Conservation (phyloP, 2,113 vertebrate species). For the Callipepla californica region DNA sequence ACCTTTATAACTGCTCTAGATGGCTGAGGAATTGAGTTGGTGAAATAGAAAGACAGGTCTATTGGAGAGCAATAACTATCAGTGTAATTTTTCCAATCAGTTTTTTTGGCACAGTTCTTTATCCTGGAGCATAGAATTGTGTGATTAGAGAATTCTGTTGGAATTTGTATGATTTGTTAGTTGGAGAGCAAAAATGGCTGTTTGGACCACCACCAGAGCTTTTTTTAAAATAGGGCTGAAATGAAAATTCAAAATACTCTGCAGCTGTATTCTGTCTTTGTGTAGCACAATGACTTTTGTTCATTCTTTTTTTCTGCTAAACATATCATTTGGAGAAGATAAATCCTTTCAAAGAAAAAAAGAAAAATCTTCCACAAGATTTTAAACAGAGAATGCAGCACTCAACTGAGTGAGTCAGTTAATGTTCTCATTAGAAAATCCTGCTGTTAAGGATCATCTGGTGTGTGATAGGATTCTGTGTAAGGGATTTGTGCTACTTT, state of each 20-base stretch:
- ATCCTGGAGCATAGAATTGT: background rate
- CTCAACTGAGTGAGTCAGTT: background rate
- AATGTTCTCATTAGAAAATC: slow-evolving; percentile 48
- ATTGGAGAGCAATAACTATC: background rate
- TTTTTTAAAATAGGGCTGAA: background rate
- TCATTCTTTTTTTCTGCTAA: background rate
- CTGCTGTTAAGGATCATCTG: slow-evolving; percentile 30
- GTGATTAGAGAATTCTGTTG: background rate
- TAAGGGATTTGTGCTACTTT: slow-evolving; percentile 28
- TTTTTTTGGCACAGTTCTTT: background rate
- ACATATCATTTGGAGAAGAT: background rate
- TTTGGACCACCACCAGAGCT: background rate
- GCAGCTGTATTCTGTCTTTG: background rate
- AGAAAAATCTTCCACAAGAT: background rate
- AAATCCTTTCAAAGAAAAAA: background rate
- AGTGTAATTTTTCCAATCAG: background rate
- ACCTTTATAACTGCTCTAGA: background rate
- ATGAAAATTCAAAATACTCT: background rate
- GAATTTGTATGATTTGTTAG: background rate
- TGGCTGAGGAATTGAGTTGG: background rate
- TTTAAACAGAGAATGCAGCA: background rate
- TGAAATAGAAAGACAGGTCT: background rate
- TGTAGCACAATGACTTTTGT: background rate
- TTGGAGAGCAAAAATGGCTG: background rate
- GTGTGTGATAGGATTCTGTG: background rate